Percentiles rank a stretch among this genome's conserved stretches.
Conservation (phyloP, 2,888 invertebrate species). For the Tetheella fluctuosa region DNA sequence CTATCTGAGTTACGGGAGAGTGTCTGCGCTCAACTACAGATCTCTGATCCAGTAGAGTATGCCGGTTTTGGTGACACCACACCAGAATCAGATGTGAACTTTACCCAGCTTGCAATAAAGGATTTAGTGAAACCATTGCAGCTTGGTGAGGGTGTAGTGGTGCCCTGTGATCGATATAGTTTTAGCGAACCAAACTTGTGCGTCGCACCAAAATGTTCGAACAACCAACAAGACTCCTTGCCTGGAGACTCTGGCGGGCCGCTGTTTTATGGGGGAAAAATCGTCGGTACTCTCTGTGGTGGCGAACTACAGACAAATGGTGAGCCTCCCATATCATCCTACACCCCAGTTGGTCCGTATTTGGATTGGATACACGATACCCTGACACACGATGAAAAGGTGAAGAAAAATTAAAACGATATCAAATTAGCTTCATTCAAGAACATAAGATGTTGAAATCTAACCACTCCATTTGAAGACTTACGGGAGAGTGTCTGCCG, state of each 20-base stretch:
- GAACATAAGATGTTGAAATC: too few species aligned
- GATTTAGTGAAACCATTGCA: not conserved
- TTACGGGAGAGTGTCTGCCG: too few species aligned
- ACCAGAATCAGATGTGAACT: too few species aligned
- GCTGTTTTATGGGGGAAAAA: constrained; percentile 13
- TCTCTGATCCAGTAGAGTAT: constrained; percentile 2
- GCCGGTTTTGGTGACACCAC: not conserved
- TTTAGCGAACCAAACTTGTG: not conserved
- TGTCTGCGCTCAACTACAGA: constrained; percentile 7
- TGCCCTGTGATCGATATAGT: not conserved
- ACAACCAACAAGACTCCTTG: not conserved
- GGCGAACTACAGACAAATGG: not conserved
- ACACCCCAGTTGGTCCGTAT: constrained; percentile 17
- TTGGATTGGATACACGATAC: constrained; percentile 15
- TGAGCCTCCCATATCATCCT: not conserved
- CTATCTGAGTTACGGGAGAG: not conserved
- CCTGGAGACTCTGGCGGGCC: constrained; percentile 19
- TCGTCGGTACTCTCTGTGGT: constrained; percentile 15
- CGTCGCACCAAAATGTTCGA: constrained; percentile 13
- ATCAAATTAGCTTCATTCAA: too few species aligned
- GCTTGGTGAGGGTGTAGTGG: constrained; percentile 10
- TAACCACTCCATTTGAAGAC: too few species aligned
- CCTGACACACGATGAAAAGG: not conserved
- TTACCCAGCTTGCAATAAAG: too few species aligned
- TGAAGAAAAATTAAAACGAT: too few species aligned